These are phyloP conservation scores for Fukomys damarensis DNA, from an alignment of 2,113 vertebrate species.

Conservation along the genomic window DNA sequence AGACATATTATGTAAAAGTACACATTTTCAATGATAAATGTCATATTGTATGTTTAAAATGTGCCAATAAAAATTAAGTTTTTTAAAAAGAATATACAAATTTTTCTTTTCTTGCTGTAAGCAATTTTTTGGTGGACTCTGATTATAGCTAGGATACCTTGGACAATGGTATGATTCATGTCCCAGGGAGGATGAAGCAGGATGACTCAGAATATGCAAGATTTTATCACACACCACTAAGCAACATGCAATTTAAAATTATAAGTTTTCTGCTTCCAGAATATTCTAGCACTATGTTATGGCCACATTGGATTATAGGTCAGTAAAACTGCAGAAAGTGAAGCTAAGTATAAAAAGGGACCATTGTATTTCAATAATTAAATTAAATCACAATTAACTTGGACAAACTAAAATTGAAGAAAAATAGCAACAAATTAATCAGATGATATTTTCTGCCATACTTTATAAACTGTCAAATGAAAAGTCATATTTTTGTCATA, in stretches of 20 bases:
- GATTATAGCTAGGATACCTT: not conserved
- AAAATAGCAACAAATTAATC: not conserved
- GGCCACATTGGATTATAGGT: not conserved
- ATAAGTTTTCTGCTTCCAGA: too few species aligned
- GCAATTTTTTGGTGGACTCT: not conserved
- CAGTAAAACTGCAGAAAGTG: not conserved
- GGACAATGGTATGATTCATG: not conserved
- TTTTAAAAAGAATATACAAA: not conserved
- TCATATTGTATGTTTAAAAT: too few species aligned
- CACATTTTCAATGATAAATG: too few species aligned
- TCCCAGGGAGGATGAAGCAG: not conserved
- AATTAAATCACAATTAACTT: constrained; percentile 1
- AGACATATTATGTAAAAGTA: too few species aligned
- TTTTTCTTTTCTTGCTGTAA: not conserved
- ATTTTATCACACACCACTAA: not conserved
- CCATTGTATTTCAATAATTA: not conserved
- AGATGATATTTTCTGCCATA: not conserved
- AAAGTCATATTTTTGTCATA: not conserved
- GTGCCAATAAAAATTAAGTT: too few species aligned
- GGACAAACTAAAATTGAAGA: not conserved
- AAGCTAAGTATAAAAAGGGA: not conserved
- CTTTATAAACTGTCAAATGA: not conserved
- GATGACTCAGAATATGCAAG: not conserved
- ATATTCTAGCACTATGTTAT: not conserved
- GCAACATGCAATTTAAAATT: not conserved